These are phyloP conservation scores for Smutsia gigantea DNA, from an alignment of 2,797 vertebrate species.

Conservation along the genomic window DNA sequence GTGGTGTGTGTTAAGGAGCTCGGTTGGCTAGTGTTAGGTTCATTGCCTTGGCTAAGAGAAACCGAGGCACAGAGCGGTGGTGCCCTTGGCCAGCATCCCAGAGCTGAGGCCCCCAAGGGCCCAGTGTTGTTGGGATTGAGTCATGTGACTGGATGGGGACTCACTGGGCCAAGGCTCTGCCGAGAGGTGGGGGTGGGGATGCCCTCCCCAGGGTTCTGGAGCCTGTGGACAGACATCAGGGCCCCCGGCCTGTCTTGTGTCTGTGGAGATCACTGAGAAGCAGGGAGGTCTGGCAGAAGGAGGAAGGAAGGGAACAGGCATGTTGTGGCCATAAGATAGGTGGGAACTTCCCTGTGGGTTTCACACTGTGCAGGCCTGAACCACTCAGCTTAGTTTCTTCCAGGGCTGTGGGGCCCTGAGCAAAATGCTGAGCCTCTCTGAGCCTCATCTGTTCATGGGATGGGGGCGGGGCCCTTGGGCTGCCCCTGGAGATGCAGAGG, in stretches of 20 bases:
- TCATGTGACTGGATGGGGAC: rapidly evolving
- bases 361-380: background rate
- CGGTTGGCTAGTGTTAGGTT: background rate
- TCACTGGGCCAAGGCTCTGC: background rate
- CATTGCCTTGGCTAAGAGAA: background rate
- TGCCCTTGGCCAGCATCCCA: background rate
- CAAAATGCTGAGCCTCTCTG: no score
- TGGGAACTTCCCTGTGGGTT: background rate
- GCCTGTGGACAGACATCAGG: background rate
- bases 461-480: background rate
- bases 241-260: background rate
- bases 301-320: background rate
- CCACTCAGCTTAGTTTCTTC: background rate
- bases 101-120: background rate
- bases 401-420: background rate
- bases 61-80: background rate
- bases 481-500: background rate
- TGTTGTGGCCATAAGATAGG: no score
- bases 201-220: background rate
- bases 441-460: rapidly evolving
- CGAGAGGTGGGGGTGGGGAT: rapidly evolving
- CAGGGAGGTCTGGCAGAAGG: background rate
- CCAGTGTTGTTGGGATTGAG: no score
- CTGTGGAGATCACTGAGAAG: background rate
- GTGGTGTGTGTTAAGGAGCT: rapidly evolving